Base-by-base conservation (phyloP, 2,888 invertebrate species). In the Idaea aversata region DNA sequence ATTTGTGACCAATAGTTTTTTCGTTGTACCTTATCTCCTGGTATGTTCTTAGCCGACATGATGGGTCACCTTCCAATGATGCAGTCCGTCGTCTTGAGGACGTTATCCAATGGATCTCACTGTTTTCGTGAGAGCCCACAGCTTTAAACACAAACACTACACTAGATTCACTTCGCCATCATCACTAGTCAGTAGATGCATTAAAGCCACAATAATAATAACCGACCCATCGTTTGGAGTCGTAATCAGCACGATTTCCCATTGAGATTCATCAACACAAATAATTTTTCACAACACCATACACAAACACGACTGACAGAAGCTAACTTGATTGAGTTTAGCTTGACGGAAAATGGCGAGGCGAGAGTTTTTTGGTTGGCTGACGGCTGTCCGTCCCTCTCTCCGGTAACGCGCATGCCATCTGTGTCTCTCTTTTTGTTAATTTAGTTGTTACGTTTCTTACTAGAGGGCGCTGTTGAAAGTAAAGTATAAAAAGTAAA, bases 1-100 rank as follows among this genome's bases (percentile, higher is more conserved):
- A 61, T 68, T 59, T 68, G 72, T 71, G 88, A 34, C 10, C 34
- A 6, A 13, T 47, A 47, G 13, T 7, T 47, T 47, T 47, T 47
- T 47, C 7, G 47, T 7, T 59, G 88, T 92, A 96, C 96, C 96
- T 96, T 96, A 94, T 96, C 96, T 91, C 96, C 95, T 88, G 96
- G 96, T 93, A 96, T 95, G 93, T 95, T 96, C 93, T 96, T 96
- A 88, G 95, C 95, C 93, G 96, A 95, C 96, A 96, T 96, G 91
- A 93, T 92, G 90, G 80, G 87, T 88, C 88, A 88, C 86, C 90
- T 87, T 85, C 82, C 86, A 82, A 83, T 81, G 78, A 77, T 84
- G 84, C 81, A 82, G 84, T 85, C 83, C 86, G 88, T 88, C 88
- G 90, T 90, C 89, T 87, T 88, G 84, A 77, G 85, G 90, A 90